Base-by-base conservation (phyloP, 2,113 vertebrate genomes). In the Triplophysa dalaica region DNA sequence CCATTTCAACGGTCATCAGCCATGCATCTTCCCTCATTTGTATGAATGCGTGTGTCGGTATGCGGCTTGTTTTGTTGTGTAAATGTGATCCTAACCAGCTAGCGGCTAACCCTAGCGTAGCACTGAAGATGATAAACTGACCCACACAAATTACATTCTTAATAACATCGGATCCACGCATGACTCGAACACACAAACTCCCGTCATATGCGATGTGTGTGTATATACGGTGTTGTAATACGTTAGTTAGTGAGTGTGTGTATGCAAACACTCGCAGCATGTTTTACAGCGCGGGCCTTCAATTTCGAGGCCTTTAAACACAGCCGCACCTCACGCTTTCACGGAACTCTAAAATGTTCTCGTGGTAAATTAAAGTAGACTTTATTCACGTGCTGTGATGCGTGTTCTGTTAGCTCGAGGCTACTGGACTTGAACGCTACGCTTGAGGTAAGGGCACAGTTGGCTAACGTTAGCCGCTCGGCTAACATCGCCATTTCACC, bases 101-200 rank as follows among this genome's bases (percentile, higher is more conserved):
- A 10, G 26, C 16, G 1, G 4, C 48, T 21, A 21, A 43, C 29
- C 0, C 16, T 38, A 19, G 1, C 8, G n/a, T 33, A 65, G 3
- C 67, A 69, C 43, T 4, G 21, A 8, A 66, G 7, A 52, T 4
- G 9, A 6, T 3, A 33, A 8, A 12, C 10, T 0, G 50, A 70
- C 1, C 68, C 0, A 50, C 16, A 17, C 2, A 21, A 38, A 14
- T 14, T 1, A 58, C 2, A 4, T 1, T 0, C 12, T 17, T 1
- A 52, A 5, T 17, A 17, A 17, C 33, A 38, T 7, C 50, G 50
- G 50, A 5, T 16, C 50, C 4, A 4, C 3, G 14, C 14, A 16
- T 4, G 13, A 16, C 16, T 16, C 14, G 4, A 3, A 52, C 50
- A 17, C 14, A 52, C 16, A 52, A 16, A 16, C 14, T 52, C 14